These are phyloP conservation scores for Laupala kohalensis DNA, from an alignment of 1,140 invertebrate species.

Conservation along the genomic window DNA sequence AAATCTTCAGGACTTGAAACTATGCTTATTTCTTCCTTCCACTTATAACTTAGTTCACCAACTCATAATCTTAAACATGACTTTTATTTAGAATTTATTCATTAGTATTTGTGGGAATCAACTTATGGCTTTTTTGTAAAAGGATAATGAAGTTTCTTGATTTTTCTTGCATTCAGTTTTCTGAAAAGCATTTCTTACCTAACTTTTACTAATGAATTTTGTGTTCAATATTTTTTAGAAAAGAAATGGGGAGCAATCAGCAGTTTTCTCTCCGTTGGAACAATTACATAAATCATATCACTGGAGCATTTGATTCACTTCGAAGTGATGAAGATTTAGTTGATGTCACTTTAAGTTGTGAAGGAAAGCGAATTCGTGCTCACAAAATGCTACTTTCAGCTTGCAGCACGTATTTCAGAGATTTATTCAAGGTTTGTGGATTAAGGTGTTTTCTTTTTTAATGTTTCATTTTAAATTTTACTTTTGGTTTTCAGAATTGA, in stretches of 20 bases:
- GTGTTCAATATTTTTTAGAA: constrained; percentile 17
- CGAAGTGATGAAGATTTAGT: constrained; percentile 65
- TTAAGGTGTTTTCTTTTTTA: neutral
- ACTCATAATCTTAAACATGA: no score
- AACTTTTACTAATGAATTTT: neutral
- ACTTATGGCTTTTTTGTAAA: no score
- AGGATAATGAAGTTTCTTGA: no score
- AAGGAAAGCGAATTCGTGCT: constrained; percentile 65
- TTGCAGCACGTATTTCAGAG: constrained; percentile 69
- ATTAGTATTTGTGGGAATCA: no score
- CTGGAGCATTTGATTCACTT: constrained; percentile 61
- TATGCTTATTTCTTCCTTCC: no score
- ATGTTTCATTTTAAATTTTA: neutral
- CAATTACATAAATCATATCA: constrained; percentile 58
- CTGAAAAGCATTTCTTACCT: no score
- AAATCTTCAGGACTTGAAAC: no score
- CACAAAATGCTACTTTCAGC: constrained; percentile 76
- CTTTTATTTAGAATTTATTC: no score
- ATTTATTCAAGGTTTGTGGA: constrained; percentile 51
- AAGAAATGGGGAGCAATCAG: constrained; percentile 38
- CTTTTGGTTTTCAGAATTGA: neutral
- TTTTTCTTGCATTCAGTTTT: no score
- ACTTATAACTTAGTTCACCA: no score
- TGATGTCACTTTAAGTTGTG: constrained; percentile 73
- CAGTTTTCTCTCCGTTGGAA: constrained; percentile 67